Conservation (phyloP, 2,888 invertebrate species). For the Scaptomyza parva region DNA sequence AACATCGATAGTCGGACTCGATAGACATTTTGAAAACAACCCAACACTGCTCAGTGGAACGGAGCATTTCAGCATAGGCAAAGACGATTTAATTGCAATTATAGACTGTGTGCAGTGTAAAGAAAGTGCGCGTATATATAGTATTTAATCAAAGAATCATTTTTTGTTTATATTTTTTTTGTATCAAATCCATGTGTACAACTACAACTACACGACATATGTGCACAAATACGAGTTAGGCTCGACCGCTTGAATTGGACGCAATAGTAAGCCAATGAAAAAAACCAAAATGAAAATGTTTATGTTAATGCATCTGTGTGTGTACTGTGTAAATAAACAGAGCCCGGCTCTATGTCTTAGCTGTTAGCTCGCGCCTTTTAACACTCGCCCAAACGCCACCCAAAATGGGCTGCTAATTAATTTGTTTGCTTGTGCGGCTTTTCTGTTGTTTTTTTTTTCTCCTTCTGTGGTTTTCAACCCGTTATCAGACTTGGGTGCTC, state of each 20-base stretch:
- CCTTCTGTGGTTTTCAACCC: constrained; percentile 41
- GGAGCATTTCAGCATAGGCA: constrained; percentile 39
- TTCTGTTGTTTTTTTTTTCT: constrained; percentile 12
- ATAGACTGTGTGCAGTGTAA: constrained; percentile 42
- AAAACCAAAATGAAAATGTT: constrained; percentile 24
- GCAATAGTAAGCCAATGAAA: constrained; percentile 42
- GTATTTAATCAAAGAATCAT: constrained; percentile 17
- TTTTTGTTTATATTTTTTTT: constrained; percentile 10
- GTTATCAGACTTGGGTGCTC: constrained; percentile 48
- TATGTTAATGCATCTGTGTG: constrained; percentile 36
- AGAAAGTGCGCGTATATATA: constrained; percentile 58
- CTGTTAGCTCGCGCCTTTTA: constrained; percentile 8
- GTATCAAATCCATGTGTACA: constrained; percentile 28
- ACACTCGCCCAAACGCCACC: not conserved
- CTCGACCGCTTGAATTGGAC: constrained; percentile 32
- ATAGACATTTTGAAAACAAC: constrained; percentile 25
- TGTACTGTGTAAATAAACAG: constrained; percentile 52
- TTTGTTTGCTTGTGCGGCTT: constrained; percentile 19
- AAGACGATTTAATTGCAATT: constrained; percentile 52
- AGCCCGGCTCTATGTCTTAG: constrained; percentile 30
- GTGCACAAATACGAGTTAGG: constrained; percentile 38
- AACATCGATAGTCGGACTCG: constrained; percentile 23
- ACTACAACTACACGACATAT: constrained; percentile 31
- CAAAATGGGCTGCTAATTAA: constrained; percentile 20
- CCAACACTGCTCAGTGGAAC: constrained; percentile 29